Conservation (phyloP, 1,140 invertebrate species). For the Drosophila pruinosa region DNA sequence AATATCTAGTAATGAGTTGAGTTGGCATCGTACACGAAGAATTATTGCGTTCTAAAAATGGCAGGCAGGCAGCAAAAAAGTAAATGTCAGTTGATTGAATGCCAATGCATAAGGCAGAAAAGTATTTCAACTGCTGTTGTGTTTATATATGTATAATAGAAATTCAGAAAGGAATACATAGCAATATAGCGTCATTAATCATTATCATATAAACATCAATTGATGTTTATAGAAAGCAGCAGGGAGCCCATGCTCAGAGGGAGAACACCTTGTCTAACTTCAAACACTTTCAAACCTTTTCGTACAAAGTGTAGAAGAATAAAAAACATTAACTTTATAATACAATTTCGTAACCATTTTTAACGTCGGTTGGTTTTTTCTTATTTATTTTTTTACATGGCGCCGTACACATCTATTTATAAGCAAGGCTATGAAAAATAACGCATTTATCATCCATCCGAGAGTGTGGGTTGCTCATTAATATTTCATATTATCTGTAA, state of each 20-base stretch:
- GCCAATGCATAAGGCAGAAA: not conserved
- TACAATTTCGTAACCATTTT: not conserved
- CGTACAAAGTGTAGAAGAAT: not conserved
- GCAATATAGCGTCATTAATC: conserved; percentile 69
- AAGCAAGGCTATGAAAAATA: not conserved
- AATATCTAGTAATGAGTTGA: conserved; percentile 66
- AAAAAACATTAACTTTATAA: not conserved
- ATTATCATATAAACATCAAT: conserved; percentile 77
- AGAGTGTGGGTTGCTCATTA: conserved; percentile 30
- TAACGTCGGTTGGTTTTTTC: not conserved
- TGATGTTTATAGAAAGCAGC: conserved; percentile 51
- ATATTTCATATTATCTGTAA: conserved; percentile 53
- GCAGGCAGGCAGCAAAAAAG: not conserved
- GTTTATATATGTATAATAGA: conserved; percentile 7
- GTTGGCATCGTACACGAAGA: conserved; percentile 24
- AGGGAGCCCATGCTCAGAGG: not conserved
- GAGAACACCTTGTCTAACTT: conserved; percentile 36
- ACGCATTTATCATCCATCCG: conserved; percentile 41
- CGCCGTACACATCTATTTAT: not conserved
- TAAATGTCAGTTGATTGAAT: conserved; percentile 1
- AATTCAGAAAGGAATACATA: conserved; percentile 52
- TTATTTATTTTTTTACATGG: not conserved
- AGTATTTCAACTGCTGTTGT: not conserved
- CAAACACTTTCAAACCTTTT: not conserved
- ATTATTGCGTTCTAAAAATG: conserved; percentile 38